These are phyloP conservation scores for Pundamilia nyererei DNA, from an alignment of 2,113 vertebrate species.

Conservation along the genomic window DNA sequence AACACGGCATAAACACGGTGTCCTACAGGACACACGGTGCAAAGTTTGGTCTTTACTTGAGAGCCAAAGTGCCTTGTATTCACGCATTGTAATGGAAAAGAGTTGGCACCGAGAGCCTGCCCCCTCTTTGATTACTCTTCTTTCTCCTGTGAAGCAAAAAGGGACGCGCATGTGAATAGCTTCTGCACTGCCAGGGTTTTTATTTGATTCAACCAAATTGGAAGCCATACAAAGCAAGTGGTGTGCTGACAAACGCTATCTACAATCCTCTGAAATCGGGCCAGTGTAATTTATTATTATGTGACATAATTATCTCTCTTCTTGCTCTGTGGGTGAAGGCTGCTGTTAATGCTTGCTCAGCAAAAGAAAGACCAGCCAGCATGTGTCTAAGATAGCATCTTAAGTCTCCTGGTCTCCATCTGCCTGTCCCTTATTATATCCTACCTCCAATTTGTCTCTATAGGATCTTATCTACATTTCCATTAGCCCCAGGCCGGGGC, in stretches of 20 bases:
- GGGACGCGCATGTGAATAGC: slow-evolving; percentile 23
- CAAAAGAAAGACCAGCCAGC: slow-evolving; percentile 18
- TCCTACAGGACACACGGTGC: neutral
- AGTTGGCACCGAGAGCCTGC: slow-evolving; percentile 1
- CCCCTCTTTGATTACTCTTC: neutral
- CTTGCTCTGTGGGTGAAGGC: neutral
- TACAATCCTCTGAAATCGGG: slow-evolving; percentile 10
- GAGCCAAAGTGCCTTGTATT: slow-evolving; percentile 2
- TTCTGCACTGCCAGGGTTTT: slow-evolving; percentile 10
- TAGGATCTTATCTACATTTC: slow-evolving; percentile 60
- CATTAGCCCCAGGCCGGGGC: slow-evolving; percentile 38
- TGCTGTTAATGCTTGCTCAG: slow-evolving; percentile 48
- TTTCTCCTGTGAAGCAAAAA: slow-evolving; percentile 17
- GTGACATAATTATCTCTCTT: slow-evolving; percentile 44
- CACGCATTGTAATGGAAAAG: slow-evolving; percentile 28
- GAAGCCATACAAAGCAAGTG: slow-evolving; percentile 23
- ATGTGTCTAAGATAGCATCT: slow-evolving; percentile 53
- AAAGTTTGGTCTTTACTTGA: slow-evolving; percentile 10
- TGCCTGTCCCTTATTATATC: slow-evolving; percentile 38
- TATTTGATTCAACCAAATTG: slow-evolving; percentile 32
- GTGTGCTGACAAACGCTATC: slow-evolving; percentile 37
- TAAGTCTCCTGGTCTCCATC: slow-evolving; percentile 35
- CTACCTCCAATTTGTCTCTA: slow-evolving; percentile 53
- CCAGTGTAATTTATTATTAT: slow-evolving; percentile 42
- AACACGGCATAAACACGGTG: slow-evolving; percentile 21